Conservation (phyloP, 2,888 invertebrate species). For the Belgica antarctica region DNA sequence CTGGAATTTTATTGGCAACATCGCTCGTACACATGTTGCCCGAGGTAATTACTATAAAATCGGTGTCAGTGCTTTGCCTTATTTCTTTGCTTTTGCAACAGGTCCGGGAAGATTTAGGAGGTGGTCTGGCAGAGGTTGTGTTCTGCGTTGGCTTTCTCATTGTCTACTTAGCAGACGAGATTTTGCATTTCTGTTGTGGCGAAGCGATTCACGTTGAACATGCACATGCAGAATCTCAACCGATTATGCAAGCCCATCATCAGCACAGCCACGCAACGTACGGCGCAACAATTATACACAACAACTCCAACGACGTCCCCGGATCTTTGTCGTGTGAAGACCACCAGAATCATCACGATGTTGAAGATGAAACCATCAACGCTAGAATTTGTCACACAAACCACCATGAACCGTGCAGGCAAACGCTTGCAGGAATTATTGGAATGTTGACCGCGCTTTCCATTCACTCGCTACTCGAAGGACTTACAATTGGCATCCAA, state of each 20-base stretch:
- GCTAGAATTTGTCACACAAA: constrained; percentile 61
- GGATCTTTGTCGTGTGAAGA: background rate
- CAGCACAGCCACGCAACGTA: constrained; percentile 31
- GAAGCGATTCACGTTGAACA: constrained; percentile 50
- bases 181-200: constrained; percentile 67
- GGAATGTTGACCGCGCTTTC: constrained; percentile 72
- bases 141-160: constrained; percentile 69
- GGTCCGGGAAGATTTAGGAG: constrained; percentile 56
- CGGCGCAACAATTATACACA: constrained; percentile 25
- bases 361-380: constrained; percentile 37
- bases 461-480: constrained; percentile 76
- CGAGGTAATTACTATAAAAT: no score
- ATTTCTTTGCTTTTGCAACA: constrained; percentile 45
- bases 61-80: no score
- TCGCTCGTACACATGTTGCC: constrained; percentile 76
- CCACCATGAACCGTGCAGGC: constrained; percentile 65
- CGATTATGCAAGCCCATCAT: background rate
- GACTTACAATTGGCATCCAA: constrained; percentile 78
- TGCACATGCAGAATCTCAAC: background rate
- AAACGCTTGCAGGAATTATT: constrained; percentile 62
- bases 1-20: constrained; percentile 75
- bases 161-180: constrained; percentile 70
- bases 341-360: constrained; percentile 36
- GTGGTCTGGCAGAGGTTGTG: constrained; percentile 63
- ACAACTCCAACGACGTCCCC: constrained; percentile 28